phyloP scores from a whole-genome alignment of 2,888 invertebrate species.

The Nomada lathburiana region DNA sequence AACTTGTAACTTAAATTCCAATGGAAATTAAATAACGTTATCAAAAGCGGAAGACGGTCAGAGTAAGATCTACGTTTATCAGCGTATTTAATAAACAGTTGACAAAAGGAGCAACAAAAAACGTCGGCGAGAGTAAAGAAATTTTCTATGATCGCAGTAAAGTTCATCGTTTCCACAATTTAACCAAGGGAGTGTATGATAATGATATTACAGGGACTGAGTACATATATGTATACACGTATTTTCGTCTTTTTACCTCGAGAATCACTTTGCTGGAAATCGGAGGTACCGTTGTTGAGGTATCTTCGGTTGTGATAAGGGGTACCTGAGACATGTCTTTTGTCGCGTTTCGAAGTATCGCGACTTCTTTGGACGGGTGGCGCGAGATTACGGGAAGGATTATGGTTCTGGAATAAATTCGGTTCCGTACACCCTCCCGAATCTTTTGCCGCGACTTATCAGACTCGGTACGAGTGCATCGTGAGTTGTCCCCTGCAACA shows the following conservation, averaged over 20 bases:
- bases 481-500: slow-evolving; percentile 67
- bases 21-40: too few relatives aligned
- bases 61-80: too few relatives aligned
- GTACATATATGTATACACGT: too few relatives aligned
- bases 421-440: slow-evolving; percentile 61
- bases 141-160: too few relatives aligned
- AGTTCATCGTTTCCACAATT: too few relatives aligned
- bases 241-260: slow-evolving; percentile 68
- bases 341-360: slow-evolving; percentile 12
- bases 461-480: slow-evolving; percentile 59
- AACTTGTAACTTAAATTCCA: too few relatives aligned
- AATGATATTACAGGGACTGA: too few relatives aligned
- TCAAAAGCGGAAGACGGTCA: too few relatives aligned
- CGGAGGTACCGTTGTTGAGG: slow-evolving; percentile 41
- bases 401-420: slow-evolving; percentile 60
- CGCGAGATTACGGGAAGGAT: slow-evolving; percentile 47
- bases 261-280: slow-evolving; percentile 73
- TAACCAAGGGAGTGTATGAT: too few relatives aligned
- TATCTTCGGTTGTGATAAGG: slow-evolving; percentile 63
- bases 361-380: slow-evolving; percentile 38
- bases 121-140: too few relatives aligned
- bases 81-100: too few relatives aligned
- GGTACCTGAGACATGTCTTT: slow-evolving; percentile 74
- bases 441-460: slow-evolving; percentile 63
- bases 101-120: too few relatives aligned